Evolutionary conservation across 2,113 vertebrate genomes (phyloP), one percentile per base, ranked within the genome.

Genomic region (Xiphophorus couchianus): DNA sequence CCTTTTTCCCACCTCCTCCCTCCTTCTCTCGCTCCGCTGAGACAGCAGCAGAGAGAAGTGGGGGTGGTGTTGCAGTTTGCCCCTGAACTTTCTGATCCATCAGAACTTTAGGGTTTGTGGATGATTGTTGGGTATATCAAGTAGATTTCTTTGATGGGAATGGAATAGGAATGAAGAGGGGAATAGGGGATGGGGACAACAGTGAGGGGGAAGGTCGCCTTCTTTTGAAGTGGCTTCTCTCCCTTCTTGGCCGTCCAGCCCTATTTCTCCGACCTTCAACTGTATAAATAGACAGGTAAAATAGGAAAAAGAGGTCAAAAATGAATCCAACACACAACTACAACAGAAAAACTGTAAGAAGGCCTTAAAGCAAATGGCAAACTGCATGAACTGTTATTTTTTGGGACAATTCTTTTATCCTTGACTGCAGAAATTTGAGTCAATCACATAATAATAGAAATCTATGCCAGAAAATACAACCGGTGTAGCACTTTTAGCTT

Each of bases 11-110:
- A 81, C 93, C 90, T 71, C 86, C 93, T 80, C 91, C 94, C 44
- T 94, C 94, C 79, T 94, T 95, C 44, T 95, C 94, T 71, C 90
- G 85, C 81, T 94, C 94, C 61, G 85, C 92, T 39, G 89, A 14
- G 25, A 89, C 86, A 69, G 88, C 66, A 78, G 89, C 84, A 44
- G 91, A 84, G 78, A 90, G 90, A 73, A 90, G 91, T 62, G 93
- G 90, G 69, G 93, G 92, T 74, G 93, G 92, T 70, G 93, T 91
- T 62, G 90, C 83, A 69, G 91, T 87, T 82, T 90, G 91, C 83
- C 93, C 92, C 86, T 93, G 94, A 85, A 89, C 93, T 89, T 94
- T 94, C 80, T 90, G 89, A 94, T 95, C 95, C 95, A 95, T 95
- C 85, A 79, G 78, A 91, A 88, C 75, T 86, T 83, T 71, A 58